phyloP scores from a whole-genome alignment of 2,888 invertebrate species.

The Subacronicta megacephala region DNA sequence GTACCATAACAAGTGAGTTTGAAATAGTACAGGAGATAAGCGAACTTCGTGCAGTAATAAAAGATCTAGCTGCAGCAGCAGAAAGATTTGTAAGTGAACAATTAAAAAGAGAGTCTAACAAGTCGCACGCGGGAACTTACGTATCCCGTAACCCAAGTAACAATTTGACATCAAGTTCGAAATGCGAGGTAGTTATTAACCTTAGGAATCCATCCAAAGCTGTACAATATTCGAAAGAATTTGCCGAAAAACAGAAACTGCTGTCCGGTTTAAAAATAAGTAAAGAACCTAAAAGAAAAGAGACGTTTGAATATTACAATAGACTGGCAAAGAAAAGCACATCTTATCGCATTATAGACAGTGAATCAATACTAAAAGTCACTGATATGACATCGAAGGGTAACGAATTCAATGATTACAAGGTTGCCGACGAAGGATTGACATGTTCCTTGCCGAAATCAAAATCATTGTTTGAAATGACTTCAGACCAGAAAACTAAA shows the following conservation, averaged over 20 bases:
- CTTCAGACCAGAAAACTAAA: conserved; percentile 51
- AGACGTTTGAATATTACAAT: conserved; percentile 57
- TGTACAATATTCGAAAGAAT: conserved; percentile 66
- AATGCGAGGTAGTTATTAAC: conserved; percentile 31
- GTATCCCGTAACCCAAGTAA: conserved; percentile 34
- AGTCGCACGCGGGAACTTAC: conserved; percentile 32
- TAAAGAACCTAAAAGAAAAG: conserved; percentile 65
- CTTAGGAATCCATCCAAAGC: conserved; percentile 61
- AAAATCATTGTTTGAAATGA: conserved; percentile 66
- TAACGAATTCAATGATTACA: conserved; percentile 47
- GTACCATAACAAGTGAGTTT: conserved; percentile 56
- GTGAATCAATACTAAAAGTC: conserved; percentile 78
- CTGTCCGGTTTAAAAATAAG: conserved; percentile 67
- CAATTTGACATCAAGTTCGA: conserved; percentile 37
- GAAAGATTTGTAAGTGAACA: conserved; percentile 69
- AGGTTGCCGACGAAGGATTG: conserved; percentile 50
- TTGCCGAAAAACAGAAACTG: conserved; percentile 50
- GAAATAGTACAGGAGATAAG: conserved; percentile 72
- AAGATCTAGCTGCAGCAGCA: conserved; percentile 68
- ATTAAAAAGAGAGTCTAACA: conserved; percentile 46
- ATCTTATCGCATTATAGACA: conserved; percentile 80
- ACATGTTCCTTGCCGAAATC: conserved; percentile 63
- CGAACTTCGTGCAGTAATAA: conserved; percentile 71
- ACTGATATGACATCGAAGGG: conserved; percentile 80
- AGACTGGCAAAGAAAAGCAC: conserved; percentile 70